Evolutionary conservation across 2,888 invertebrate genomes (phyloP).

Genomic region (Hirudinaria manillensis): DNA sequence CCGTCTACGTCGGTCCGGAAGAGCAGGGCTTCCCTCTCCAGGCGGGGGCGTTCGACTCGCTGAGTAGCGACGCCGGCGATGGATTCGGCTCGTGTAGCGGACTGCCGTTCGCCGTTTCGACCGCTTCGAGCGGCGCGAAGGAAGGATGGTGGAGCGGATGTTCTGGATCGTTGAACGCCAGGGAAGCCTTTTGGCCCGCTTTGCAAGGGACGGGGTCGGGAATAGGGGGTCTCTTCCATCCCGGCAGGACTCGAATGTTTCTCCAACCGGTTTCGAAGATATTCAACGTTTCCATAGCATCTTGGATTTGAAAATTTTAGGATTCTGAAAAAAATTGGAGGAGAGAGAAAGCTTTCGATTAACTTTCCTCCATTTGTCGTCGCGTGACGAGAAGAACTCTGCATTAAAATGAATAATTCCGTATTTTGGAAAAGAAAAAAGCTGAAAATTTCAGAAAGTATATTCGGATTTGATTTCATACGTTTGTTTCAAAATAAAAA

Average conservation of each 20-base stretch:
- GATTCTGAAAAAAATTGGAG: too few species aligned
- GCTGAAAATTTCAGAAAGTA: not conserved
- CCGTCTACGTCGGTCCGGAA: not conserved
- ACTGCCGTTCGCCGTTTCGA: not conserved
- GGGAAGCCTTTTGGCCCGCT: not conserved
- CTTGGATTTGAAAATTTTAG: not conserved
- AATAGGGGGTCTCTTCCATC: not conserved
- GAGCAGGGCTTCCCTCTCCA: not conserved
- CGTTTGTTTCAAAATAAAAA: not conserved
- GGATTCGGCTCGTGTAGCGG: not conserved
- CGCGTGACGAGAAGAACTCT: too few species aligned
- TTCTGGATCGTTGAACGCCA: slow-evolving; percentile 6
- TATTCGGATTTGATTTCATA: too few species aligned
- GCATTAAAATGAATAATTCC: too few species aligned
- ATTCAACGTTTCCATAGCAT: not conserved
- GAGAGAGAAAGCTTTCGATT: too few species aligned
- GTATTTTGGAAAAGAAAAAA: not conserved
- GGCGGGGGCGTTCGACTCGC: not conserved
- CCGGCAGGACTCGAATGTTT: not conserved
- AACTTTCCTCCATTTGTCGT: not conserved
- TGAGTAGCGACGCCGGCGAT: not conserved
- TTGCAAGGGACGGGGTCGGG: too few species aligned
- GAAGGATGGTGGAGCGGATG: not conserved
- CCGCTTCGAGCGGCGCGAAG: not conserved
- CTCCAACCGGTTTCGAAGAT: not conserved